Percentiles rank a stretch among this genome's conserved stretches.
Evolutionary conservation across 1,140 invertebrate species (phyloP).

Genomic region (Drosophila bipectinata): DNA sequence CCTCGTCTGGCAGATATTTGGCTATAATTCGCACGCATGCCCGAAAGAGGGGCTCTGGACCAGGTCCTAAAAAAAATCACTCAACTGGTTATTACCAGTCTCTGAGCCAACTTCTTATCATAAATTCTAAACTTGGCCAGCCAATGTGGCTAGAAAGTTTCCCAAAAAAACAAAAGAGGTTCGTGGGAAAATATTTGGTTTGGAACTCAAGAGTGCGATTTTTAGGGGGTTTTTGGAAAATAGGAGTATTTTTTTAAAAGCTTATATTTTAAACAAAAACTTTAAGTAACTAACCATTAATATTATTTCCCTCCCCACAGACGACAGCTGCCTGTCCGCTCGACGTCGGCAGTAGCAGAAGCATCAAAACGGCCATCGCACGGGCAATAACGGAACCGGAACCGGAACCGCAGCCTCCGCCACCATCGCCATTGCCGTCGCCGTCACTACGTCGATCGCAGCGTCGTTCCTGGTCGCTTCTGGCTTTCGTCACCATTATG

Average conservation of each 20-base stretch:
- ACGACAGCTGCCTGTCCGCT: conserved; percentile 61
- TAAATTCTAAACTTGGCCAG: conserved; percentile 3
- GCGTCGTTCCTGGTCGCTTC: conserved; percentile 26
- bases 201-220: not conserved
- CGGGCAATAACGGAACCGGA: conserved; percentile 27
- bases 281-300: too few species aligned
- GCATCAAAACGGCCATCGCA: conserved; percentile 61
- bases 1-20: not conserved
- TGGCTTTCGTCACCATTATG: conserved; percentile 48
- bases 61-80: not conserved
- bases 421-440: conserved; percentile 5
- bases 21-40: not conserved
- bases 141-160: not conserved
- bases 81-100: not conserved
- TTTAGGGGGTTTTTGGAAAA: not conserved
- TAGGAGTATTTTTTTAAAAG: too few species aligned
- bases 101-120: not conserved
- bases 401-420: conserved; percentile 31
- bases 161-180: not conserved
- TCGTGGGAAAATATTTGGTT: not conserved
- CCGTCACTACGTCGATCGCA: conserved; percentile 8
- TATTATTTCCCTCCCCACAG: conserved; percentile 6
- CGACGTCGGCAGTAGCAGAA: conserved; percentile 26
- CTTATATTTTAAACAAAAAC: too few species aligned
- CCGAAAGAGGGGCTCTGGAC: not conserved